phyloP scores from a whole-genome alignment of 2,113 vertebrate genomes.

The Lathamus discolor region DNA sequence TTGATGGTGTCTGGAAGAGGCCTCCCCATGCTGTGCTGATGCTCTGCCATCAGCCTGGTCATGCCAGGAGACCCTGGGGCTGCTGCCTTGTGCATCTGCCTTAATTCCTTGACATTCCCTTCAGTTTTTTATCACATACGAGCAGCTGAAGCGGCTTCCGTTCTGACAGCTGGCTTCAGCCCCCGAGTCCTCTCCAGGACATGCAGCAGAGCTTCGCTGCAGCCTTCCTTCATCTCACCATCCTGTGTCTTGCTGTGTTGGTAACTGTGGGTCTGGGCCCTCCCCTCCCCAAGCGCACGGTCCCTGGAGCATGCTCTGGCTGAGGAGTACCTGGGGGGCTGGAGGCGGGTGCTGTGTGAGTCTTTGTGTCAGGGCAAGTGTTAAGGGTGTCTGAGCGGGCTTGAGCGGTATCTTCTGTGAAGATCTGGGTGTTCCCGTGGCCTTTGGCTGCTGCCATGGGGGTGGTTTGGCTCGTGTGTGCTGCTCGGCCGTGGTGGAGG shows the following conservation, averaged over 20 bases:
- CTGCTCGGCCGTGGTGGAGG: background rate
- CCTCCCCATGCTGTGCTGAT: background rate
- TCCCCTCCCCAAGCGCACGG: background rate
- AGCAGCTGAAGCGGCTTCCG: constrained; percentile 93
- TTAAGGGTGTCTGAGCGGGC: background rate
- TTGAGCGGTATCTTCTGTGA: constrained; percentile 75
- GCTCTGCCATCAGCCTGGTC: background rate
- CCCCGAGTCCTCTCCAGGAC: background rate
- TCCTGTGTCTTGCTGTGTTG: constrained; percentile 39
- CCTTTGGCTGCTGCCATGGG: constrained; percentile 26
- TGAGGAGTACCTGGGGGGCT: background rate
- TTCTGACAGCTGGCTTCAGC: constrained; percentile 75
- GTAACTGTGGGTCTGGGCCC: background rate
- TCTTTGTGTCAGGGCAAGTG: background rate
- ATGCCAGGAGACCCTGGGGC: fast-evolving
- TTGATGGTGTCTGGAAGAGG: background rate
- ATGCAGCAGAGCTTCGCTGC: constrained; percentile 2
- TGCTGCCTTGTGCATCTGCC: too few species aligned
- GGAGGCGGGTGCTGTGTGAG: background rate
- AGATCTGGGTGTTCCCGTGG: constrained; percentile 64
- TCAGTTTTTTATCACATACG: constrained; percentile 98
- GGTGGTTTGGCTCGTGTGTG: background rate
- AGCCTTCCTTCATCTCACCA: background rate
- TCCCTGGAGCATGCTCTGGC: constrained; percentile 10
- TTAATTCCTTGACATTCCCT: constrained; percentile 73